Evolutionary conservation across 2,797 vertebrate species (phyloP).

Genomic region (Siniperca undulata): DNA sequence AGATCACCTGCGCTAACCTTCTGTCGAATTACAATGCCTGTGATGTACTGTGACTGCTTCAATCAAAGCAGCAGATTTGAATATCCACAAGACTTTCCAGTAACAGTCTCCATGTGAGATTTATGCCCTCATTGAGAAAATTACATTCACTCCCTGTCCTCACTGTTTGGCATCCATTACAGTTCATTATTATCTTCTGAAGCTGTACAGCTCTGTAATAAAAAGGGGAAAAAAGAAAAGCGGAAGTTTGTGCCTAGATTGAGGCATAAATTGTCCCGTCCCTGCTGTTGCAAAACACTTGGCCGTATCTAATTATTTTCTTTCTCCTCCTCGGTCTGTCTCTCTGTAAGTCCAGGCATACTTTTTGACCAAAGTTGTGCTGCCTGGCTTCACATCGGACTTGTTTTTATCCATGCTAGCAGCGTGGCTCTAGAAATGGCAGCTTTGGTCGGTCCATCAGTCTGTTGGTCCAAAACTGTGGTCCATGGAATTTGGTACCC

Average conservation of each 20-base stretch:
- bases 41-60: conserved; percentile 85
- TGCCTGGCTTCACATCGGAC: not conserved
- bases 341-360: not conserved
- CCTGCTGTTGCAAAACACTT: conserved; percentile 79
- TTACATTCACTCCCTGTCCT: conserved; percentile 79
- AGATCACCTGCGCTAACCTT: conserved; percentile 85
- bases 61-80: conserved; percentile 86
- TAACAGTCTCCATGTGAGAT: conserved; percentile 81
- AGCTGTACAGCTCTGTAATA: conserved; percentile 73
- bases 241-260: conserved; percentile 82
- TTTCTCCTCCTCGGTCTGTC: conserved; percentile 18
- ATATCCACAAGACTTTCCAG: conserved; percentile 81
- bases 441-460: not conserved
- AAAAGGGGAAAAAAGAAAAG: conserved; percentile 70
- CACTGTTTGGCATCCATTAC: conserved; percentile 85
- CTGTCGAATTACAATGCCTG: conserved; percentile 77
- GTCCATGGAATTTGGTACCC: not conserved
- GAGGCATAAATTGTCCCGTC: conserved; percentile 81
- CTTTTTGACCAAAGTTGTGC: conserved; percentile 19
- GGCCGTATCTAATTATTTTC: conserved; percentile 76
- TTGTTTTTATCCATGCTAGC: conserved; percentile 1
- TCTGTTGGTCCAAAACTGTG: not conserved
- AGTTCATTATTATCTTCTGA: conserved; percentile 80
- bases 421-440: not conserved
- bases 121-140: conserved; percentile 86